A percentile compares a stretch with the other conserved stretches of the same genome.
Conservation (phyloP, 1,140 invertebrate species). For the Microplitis demolitor region DNA sequence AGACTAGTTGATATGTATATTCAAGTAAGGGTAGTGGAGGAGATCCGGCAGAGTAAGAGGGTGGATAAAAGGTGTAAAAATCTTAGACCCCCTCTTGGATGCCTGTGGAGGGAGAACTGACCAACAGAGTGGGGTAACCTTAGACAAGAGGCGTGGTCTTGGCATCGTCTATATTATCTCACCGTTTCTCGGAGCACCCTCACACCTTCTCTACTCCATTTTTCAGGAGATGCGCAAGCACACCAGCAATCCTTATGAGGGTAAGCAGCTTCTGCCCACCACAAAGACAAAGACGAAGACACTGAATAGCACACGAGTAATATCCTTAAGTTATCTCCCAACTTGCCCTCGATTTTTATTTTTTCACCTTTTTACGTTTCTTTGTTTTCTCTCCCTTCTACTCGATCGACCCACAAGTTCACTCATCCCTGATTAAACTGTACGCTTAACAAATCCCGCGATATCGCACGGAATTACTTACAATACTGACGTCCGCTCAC, state of each 20-base stretch:
- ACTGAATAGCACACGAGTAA: slow-evolving; percentile 8
- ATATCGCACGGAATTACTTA: slow-evolving; percentile 6
- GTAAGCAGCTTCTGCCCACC: slow-evolving; percentile 3
- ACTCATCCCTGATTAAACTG: neutral
- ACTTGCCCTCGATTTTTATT: neutral
- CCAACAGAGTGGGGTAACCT: slow-evolving; percentile 52
- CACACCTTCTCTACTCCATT: neutral
- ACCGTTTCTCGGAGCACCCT: neutral
- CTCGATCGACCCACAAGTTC: neutral
- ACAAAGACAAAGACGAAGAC: neutral
- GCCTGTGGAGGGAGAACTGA: slow-evolving; percentile 6
- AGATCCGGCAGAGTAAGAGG: slow-evolving; percentile 35
- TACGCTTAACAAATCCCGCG: neutral
- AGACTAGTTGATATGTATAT: slow-evolving; percentile 21
- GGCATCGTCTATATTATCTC: slow-evolving; percentile 19
- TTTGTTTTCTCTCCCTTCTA: neutral
- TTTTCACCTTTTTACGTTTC: neutral
- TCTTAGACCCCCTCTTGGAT: slow-evolving; percentile 28
- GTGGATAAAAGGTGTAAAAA: slow-evolving; percentile 32
- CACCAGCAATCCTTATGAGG: slow-evolving; percentile 27
- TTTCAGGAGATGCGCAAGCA: neutral
- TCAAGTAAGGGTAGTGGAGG: neutral
- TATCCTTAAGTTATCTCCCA: neutral
- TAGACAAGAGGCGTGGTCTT: slow-evolving; percentile 62
- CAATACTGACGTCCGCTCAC: slow-evolving; percentile 4